Conservation (phyloP, 2,888 invertebrate species). For the Deroplatys truncata region DNA sequence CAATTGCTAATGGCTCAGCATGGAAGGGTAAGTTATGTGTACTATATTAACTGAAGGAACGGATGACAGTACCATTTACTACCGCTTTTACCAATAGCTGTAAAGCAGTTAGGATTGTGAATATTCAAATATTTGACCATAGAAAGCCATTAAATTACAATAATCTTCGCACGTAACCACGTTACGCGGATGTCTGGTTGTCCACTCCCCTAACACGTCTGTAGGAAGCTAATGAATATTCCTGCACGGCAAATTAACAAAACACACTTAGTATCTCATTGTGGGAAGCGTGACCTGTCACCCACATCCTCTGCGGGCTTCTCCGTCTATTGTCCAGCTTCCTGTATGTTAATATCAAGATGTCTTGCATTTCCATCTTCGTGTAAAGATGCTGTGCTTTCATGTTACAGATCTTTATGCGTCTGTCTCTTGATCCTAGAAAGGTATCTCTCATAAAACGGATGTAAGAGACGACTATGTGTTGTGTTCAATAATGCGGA, state of each 20-base stretch:
- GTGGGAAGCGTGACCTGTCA: not conserved
- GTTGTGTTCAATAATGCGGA: too few species aligned
- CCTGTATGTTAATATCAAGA: not conserved
- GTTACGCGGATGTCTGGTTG: not conserved
- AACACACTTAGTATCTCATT: not conserved
- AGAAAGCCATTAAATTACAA: not conserved
- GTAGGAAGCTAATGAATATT: not conserved
- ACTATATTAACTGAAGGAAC: too few species aligned
- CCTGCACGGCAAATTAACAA: not conserved
- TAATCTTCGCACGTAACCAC: not conserved
- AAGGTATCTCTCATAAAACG: too few species aligned
- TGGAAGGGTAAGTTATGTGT: too few species aligned
- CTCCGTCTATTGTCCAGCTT: not conserved
- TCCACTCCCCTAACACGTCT: not conserved
- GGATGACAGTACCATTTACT: too few species aligned
- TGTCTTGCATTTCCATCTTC: not conserved
- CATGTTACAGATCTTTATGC: not conserved
- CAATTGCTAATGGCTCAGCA: too few species aligned
- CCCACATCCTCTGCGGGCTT: not conserved
- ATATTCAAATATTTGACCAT: too few species aligned
- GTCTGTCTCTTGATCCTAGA: too few species aligned
- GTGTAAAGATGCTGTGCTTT: not conserved
- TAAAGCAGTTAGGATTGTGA: too few species aligned
- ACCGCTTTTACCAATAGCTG: too few species aligned
- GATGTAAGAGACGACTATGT: too few species aligned